A percentile compares a stretch with the other conserved stretches of the same genome.
Evolutionary conservation across 1,140 invertebrate species (phyloP).

Genomic region (Drosophila nebulosa): DNA sequence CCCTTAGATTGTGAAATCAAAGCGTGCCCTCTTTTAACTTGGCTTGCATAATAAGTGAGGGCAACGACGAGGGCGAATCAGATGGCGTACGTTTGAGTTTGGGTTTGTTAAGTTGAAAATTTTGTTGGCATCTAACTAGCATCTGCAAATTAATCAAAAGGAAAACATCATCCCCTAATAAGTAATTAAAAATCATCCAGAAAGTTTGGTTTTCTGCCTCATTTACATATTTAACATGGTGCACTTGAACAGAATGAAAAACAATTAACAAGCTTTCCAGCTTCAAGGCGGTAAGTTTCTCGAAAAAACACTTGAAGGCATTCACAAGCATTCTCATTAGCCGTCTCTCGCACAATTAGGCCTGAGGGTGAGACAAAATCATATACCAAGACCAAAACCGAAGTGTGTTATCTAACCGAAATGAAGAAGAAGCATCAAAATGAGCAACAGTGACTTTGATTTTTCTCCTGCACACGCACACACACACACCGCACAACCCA

Average conservation of each 20-base stretch:
- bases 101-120: neutral
- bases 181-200: neutral
- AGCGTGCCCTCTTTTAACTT: neutral
- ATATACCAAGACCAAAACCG: conserved; percentile 13
- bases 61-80: no score
- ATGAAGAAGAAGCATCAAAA: conserved; percentile 14
- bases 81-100: neutral
- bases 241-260: conserved; percentile 40
- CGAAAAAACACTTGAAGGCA: conserved; percentile 13
- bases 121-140: neutral
- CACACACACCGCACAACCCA: neutral
- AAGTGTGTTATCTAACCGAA: conserved; percentile 48
- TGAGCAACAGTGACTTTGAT: conserved; percentile 63
- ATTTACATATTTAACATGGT: conserved; percentile 3
- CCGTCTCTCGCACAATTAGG: conserved; percentile 47
- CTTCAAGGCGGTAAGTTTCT: conserved; percentile 6
- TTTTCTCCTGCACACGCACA: conserved; percentile 16
- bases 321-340: conserved; percentile 47
- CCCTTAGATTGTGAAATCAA: conserved; percentile 4
- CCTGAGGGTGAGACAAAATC: conserved; percentile 25
- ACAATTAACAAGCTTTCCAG: conserved; percentile 44
- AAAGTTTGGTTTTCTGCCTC: neutral
- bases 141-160: neutral
- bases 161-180: neutral
- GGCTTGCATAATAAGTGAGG: neutral